Conservation (phyloP, 2,797 vertebrate genomes). For the Mastacembelus armatus region DNA sequence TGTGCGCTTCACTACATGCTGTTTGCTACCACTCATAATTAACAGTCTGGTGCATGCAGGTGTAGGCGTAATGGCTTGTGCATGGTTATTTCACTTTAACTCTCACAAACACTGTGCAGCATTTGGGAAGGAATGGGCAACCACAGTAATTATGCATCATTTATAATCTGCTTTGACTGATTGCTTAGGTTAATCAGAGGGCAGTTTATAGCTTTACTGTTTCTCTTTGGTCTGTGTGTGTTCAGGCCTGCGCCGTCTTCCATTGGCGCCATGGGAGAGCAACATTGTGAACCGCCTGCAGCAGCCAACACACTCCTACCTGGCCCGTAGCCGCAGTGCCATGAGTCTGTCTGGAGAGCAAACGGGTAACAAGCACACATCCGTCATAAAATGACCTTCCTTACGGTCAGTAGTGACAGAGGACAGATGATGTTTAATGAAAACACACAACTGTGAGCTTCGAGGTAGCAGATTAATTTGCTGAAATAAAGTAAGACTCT, state of each 20-base stretch:
- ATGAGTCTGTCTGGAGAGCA: conserved; percentile 93
- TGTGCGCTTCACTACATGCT: conserved; percentile 41
- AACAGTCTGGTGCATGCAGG: conserved; percentile 49
- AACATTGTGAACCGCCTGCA: conserved; percentile 93
- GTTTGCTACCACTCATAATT: conserved; percentile 31
- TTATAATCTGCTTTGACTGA: conserved; percentile 42
- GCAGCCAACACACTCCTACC: conserved; percentile 96
- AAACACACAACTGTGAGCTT: neutral
- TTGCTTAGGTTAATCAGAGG: conserved; percentile 34
- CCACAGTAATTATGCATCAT: conserved; percentile 10
- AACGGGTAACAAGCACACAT: conserved; percentile 84
- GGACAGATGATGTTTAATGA: neutral
- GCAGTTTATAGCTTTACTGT: conserved; percentile 30
- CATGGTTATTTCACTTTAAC: conserved; percentile 37
- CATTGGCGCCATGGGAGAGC: conserved; percentile 94
- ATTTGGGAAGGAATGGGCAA: neutral
- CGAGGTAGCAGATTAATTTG: neutral
- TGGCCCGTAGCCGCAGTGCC: conserved; percentile 96
- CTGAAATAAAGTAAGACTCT: too few species aligned
- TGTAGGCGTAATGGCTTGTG: conserved; percentile 44
- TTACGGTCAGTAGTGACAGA: neutral
- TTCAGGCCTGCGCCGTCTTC: conserved; percentile 89
- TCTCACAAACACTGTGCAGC: conserved; percentile 1
- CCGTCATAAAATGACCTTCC: neutral
- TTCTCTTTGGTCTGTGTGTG: conserved; percentile 33